Evolutionary conservation across 2,797 vertebrate species (phyloP).

Genomic region (Trachurus trachurus): DNA sequence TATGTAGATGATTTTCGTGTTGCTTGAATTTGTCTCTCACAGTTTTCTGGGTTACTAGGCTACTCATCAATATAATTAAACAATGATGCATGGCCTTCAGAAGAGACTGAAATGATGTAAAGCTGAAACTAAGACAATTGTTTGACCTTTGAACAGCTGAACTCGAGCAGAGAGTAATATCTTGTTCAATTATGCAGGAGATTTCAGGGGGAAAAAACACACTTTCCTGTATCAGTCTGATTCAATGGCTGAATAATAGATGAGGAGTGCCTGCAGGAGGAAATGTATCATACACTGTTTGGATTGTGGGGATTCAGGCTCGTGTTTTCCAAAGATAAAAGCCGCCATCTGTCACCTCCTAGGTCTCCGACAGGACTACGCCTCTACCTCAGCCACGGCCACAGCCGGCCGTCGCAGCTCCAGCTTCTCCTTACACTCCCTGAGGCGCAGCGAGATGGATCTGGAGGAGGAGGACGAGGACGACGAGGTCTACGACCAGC

Average conservation of each 20-base stretch:
- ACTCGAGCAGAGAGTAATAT: constrained; percentile 22
- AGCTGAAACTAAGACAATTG: constrained; percentile 14
- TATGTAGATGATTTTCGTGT: too few species aligned
- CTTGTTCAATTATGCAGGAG: constrained; percentile 46
- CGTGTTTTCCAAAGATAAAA: constrained; percentile 23
- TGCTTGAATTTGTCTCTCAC: not conserved
- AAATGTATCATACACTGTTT: constrained; percentile 10
- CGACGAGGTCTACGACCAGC: constrained; percentile 93
- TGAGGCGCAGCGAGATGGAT: constrained; percentile 91
- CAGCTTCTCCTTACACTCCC: constrained; percentile 89
- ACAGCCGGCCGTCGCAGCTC: constrained; percentile 92
- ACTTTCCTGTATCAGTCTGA: constrained; percentile 22
- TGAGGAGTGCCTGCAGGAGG: constrained; percentile 13
- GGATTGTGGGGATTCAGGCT: not conserved
- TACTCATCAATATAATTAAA: not conserved
- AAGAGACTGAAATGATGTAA: constrained; percentile 4
- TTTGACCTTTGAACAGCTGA: constrained; percentile 45
- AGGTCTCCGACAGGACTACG: constrained; percentile 98
- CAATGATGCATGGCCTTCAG: not conserved
- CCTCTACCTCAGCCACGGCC: constrained; percentile 93
- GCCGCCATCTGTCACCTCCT: constrained; percentile 19
- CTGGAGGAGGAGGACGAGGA: constrained; percentile 94
- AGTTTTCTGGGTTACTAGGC: not conserved
- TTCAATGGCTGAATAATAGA: constrained; percentile 54
- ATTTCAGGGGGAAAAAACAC: constrained; percentile 34